These are phyloP conservation scores for Lutjanus campechanus DNA, from an alignment of 2,797 vertebrate species.

Conservation along the genomic window DNA sequence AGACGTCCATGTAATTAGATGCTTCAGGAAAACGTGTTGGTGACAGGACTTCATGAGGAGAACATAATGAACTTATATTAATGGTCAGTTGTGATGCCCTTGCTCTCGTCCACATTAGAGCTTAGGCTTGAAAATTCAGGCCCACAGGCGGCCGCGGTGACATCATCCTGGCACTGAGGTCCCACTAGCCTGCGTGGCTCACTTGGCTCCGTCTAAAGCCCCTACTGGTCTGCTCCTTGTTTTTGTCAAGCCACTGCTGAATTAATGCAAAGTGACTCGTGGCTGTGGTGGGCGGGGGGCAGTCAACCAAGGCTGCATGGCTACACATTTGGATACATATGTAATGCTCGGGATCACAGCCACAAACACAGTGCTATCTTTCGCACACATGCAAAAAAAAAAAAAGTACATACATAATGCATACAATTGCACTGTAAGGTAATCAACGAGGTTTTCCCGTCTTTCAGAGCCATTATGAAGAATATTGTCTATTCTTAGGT, in stretches of 20 bases:
- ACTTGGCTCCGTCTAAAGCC: constrained; percentile 65
- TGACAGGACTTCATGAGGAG: constrained; percentile 30
- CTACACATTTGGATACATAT: constrained; percentile 42
- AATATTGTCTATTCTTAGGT: constrained; percentile 46
- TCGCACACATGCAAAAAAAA: constrained; percentile 13
- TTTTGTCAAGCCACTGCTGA: constrained; percentile 74
- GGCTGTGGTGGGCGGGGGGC: constrained; percentile 59
- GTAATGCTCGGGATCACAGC: constrained; percentile 24
- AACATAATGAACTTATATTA: constrained; percentile 46
- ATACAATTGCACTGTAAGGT: background rate
- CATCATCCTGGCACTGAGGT: constrained; percentile 73
- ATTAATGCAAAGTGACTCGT: constrained; percentile 84
- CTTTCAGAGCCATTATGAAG: background rate
- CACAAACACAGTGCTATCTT: constrained; percentile 21
- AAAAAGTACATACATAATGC: background rate
- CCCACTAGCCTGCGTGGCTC: constrained; percentile 66
- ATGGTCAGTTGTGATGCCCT: constrained; percentile 54
- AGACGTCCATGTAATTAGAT: constrained; percentile 9
- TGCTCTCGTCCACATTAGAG: constrained; percentile 55
- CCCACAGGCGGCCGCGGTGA: constrained; percentile 62
- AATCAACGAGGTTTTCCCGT: background rate
- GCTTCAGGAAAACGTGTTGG: constrained; percentile 7
- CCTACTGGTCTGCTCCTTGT: constrained; percentile 72
- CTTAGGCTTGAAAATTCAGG: constrained; percentile 40
- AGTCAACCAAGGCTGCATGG: constrained; percentile 36